Conservation (phyloP, 1,140 invertebrate genomes). For the Bombyx mandarina region DNA sequence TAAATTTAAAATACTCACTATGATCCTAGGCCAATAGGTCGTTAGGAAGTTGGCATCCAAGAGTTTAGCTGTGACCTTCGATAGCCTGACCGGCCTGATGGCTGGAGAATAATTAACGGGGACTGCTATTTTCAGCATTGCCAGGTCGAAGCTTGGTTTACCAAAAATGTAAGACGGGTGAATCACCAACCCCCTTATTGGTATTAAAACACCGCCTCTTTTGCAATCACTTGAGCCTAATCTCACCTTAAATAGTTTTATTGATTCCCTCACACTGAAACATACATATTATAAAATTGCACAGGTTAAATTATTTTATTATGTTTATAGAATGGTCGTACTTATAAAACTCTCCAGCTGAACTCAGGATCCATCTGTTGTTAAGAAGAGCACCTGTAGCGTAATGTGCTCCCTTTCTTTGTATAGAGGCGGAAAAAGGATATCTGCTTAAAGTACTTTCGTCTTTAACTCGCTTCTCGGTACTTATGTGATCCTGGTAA, state of each 20-base stretch:
- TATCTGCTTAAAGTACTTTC: constrained; percentile 20
- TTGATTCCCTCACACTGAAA: constrained; percentile 45
- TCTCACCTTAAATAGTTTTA: constrained; percentile 39
- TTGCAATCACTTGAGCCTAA: constrained; percentile 51
- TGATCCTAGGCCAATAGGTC: constrained; percentile 49
- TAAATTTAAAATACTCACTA: constrained; percentile 32
- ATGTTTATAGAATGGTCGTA: constrained; percentile 6
- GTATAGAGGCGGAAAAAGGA: constrained; percentile 44
- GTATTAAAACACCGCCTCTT: constrained; percentile 37
- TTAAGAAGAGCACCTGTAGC: constrained; percentile 41
- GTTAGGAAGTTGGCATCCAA: constrained; percentile 37
- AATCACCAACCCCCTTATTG: constrained; percentile 36
- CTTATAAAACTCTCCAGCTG: constrained; percentile 44
- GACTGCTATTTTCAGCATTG: constrained; percentile 28
- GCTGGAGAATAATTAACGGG: constrained; percentile 16
- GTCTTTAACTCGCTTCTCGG: constrained; percentile 5
- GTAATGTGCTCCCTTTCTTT: constrained; percentile 40
- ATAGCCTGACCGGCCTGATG: constrained; percentile 34
- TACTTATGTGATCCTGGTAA: constrained; percentile 8
- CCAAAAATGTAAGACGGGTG: constrained; percentile 36
- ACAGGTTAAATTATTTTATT: no score
- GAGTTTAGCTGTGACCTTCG: constrained; percentile 23
- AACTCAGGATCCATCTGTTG: constrained; percentile 38
- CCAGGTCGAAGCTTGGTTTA: constrained; percentile 36
- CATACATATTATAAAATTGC: constrained; percentile 2